phyloP scores from a whole-genome alignment of 2,113 vertebrate genomes.

The Anarhynchus alexandrinus region DNA sequence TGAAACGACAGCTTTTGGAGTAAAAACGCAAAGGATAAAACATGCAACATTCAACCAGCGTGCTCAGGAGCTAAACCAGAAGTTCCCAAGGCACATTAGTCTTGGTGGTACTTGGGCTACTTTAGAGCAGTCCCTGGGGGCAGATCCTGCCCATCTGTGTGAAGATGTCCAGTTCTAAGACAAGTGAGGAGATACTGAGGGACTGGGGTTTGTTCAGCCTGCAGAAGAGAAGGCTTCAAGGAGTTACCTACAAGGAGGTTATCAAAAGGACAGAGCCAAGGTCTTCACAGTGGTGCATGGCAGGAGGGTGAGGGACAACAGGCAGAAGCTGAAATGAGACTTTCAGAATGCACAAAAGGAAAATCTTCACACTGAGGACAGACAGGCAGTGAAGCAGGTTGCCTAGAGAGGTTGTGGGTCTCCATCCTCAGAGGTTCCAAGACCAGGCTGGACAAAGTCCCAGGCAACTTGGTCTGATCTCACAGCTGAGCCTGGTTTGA shows the following conservation, averaged over 20 bases:
- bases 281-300: neutral
- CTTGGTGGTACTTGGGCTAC: neutral
- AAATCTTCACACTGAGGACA: neutral
- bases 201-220: neutral
- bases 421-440: neutral
- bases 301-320: neutral
- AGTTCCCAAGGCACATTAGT: neutral
- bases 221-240: neutral
- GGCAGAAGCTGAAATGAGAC: neutral
- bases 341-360: neutral
- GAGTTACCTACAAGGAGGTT: neutral
- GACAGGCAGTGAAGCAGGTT: neutral
- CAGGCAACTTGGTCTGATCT: neutral
- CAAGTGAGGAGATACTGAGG: neutral
- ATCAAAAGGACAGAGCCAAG: neutral
- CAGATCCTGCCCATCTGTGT: neutral
- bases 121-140: neutral
- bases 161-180: neutral
- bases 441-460: neutral
- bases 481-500: neutral
- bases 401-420: neutral
- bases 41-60: neutral
- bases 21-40: neutral
- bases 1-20: neutral
- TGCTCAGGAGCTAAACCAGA: neutral